Base-by-base conservation (phyloP, 35 echinoderm and acorn worm genomes). In the Patiria miniata region DNA sequence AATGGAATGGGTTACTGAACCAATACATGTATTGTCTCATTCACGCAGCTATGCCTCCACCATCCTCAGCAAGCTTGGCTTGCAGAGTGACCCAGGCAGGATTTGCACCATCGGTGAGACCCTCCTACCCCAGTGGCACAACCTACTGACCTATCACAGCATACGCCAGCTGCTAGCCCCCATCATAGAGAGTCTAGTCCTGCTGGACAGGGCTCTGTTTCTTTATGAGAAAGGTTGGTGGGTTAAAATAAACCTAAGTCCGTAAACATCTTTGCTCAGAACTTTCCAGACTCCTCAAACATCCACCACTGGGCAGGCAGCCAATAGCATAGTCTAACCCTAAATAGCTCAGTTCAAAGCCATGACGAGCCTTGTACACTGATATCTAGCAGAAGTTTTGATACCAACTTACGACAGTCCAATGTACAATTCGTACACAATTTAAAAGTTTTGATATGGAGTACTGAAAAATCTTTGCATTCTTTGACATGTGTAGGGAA, bases 181-280 rank as follows among this genome's bases (percentile, higher is more conserved):
- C 21, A 80, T 96, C 22, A 44, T 92, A 16, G 94, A 93, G 82
- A 84, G 86, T 18, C 60, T 96, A 1, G 78, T 96, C 17, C 58
- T 92, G 22, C 40, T 93, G 19, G 94, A 96, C 57, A 68, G 94
- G 36, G 88, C 92, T 54, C 40, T 92, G 33, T 96, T 53, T 54
- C 86, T 93, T 17, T 53, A 40, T 29, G 94, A 96, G 55, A 53
- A 90, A 86, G 94, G 93, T 91, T 36, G 55, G 60, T 59, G 18
- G 65, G 4, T 61, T 10, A 19, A 33, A 10, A 18, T 87, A 6
- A 2, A 7, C 4, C 3, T 0, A 8, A 53, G 42, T 54, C 55
- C 18, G 14, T 50, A 32, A 47, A 16, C 44, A 50, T 82, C 29
- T 40, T 53, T 16, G 23, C 39, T 39, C 42, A 6, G 37, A 12